Evolutionary conservation across 2,888 invertebrate species (phyloP).

Genomic region (Acanthococcus lagerstroemiae): DNA sequence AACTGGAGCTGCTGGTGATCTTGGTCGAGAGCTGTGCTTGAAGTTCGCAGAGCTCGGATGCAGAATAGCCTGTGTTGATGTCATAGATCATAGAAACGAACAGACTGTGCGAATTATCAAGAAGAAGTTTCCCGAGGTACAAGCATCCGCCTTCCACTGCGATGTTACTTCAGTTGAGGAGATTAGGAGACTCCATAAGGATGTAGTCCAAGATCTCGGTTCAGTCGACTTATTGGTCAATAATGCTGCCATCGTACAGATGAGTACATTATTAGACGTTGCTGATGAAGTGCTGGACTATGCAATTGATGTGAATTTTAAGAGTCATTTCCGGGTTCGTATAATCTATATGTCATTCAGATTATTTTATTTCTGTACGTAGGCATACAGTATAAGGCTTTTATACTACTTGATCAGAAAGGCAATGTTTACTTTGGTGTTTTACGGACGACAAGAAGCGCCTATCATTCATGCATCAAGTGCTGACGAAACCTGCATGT

Average conservation of each 20-base stretch:
- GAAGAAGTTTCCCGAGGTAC: not conserved
- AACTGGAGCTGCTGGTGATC: not conserved
- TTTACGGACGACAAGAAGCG: too few species aligned
- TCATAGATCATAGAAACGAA: not conserved
- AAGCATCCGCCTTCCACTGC: not conserved
- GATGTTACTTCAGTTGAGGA: not conserved
- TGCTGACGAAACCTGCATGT: too few species aligned
- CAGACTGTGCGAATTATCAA: not conserved
- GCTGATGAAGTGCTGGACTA: not conserved
- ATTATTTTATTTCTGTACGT: too few species aligned
- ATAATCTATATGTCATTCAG: too few species aligned
- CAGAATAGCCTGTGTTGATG: not conserved
- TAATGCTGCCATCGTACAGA: not conserved
- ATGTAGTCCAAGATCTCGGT: not conserved
- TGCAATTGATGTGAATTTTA: not conserved
- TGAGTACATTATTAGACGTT: not conserved
- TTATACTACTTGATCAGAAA: too few species aligned
- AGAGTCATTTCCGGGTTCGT: not conserved
- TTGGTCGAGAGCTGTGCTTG: not conserved
- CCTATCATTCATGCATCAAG: too few species aligned
- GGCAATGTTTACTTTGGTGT: too few species aligned
- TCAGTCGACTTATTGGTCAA: not conserved
- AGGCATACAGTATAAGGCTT: too few species aligned
- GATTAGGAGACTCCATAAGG: not conserved
- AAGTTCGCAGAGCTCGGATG: not conserved